Base-by-base conservation (phyloP, 30 jellyfish, hydroid and myxozoan genomes). In the Phacellophora camtschatica region DNA sequence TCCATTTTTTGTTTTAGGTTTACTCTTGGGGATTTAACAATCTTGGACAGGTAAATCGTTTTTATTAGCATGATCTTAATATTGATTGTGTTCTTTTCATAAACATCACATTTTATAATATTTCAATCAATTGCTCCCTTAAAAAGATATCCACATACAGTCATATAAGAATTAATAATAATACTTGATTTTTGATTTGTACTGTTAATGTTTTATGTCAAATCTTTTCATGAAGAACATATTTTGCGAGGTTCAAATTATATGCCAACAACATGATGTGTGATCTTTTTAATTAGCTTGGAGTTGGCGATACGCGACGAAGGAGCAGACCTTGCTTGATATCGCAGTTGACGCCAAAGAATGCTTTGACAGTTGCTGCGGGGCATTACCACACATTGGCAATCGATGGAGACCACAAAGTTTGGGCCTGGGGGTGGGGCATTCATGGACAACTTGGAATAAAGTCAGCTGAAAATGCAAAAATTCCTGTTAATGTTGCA, bases 351-450 rank as follows among this genome's bases (percentile, higher is more conserved):
- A 92, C 97, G 25, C 83, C 96, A 24, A 85, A 92, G 80, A 80
- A 80, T 31, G 83, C 85, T 10, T 55, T 65, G 24, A 67, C 98
- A 0, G 88, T 80, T 18, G 96, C 86, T 6, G 93, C 97, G 1
- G 98, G 98, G 24, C 69, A 83, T 63, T 92, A 84, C 66, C 98
- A 92, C 59, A 80, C 98, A 10, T 84, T 92, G 20, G 98, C 98
- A 4, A 66, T 92, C 13, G 71, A 85, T 31, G 71, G 92, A 18
- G 95, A 92, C 61, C 50, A 84, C 76, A 80, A 84, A 43, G 96
- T 72, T 3, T 92, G 87, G 88, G 81, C 96, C 22, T 92, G 98
- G 98, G 98, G 98, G 0, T 92, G 98, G 98, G 98, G 98, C 56
- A 86, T 92, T 55, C 98, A 92, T 58, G 98, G 98, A 25, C 98